Percentiles rank a stretch among this genome's conserved stretches.
Evolutionary conservation across 2,113 vertebrate species (phyloP).

Genomic region (Scartelaos histophorus): DNA sequence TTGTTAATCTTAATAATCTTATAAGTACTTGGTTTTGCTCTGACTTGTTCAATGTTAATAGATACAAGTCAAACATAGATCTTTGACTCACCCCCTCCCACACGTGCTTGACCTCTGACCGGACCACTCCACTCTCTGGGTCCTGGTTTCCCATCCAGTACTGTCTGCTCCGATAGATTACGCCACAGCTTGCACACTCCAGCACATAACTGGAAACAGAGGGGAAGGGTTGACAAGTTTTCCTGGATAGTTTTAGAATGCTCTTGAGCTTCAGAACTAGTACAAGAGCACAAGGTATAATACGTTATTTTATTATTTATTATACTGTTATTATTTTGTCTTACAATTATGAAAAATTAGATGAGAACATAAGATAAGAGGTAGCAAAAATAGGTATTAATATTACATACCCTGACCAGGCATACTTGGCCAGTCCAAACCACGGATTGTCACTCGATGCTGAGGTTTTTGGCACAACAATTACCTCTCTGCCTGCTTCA

Average conservation of each 20-base stretch:
- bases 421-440: conserved; percentile 82
- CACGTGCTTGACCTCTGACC: conserved; percentile 82
- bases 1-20: not conserved
- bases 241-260: too few species aligned
- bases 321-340: too few species aligned
- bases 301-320: too few species aligned
- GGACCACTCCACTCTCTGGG: conserved; percentile 79
- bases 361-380: not conserved
- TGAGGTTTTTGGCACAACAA: conserved; percentile 81
- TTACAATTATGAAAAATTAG: too few species aligned
- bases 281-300: too few species aligned
- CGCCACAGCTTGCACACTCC: conserved; percentile 81
- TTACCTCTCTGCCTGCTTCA: conserved; percentile 79
- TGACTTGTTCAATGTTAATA: not conserved
- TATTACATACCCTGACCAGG: conserved; percentile 81
- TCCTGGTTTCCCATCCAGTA: conserved; percentile 85
- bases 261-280: too few species aligned
- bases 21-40: not conserved
- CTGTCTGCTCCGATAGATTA: conserved; percentile 84
- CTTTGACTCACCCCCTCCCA: conserved; percentile 78
- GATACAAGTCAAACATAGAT: not conserved
- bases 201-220: conserved; percentile 75
- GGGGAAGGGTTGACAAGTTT: not conserved
- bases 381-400: not conserved
- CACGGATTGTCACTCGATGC: conserved; percentile 79